Percentiles rank a stretch among this genome's conserved stretches.
Conservation (phyloP, 1,140 invertebrate species). For the Drosophila nigrodunni region DNA sequence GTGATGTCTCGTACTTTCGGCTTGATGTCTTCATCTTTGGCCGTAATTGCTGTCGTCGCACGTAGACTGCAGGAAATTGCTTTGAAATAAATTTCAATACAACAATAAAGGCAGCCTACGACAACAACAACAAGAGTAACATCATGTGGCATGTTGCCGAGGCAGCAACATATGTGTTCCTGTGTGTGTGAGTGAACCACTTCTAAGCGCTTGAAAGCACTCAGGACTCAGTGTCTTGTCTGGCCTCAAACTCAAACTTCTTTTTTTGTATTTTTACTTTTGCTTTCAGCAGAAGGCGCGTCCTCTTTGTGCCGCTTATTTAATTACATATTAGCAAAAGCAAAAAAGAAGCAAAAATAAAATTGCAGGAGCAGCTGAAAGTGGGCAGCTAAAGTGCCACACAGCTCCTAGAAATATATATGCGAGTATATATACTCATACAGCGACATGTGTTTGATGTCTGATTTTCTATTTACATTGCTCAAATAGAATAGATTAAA, state of each 20-base stretch:
- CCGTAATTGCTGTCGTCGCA: slow-evolving; percentile 75
- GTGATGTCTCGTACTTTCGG: slow-evolving; percentile 43
- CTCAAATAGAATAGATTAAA: background rate
- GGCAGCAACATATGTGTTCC: slow-evolving; percentile 55
- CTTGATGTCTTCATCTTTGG: slow-evolving; percentile 81
- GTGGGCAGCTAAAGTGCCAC: slow-evolving; percentile 31
- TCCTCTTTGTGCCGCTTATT: slow-evolving; percentile 76
- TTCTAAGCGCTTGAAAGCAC: slow-evolving; percentile 70
- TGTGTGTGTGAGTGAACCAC: slow-evolving; percentile 53
- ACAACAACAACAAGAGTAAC: slow-evolving; percentile 32
- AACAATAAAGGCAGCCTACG: slow-evolving; percentile 74
- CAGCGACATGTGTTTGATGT: slow-evolving; percentile 43
- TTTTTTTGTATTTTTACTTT: slow-evolving; percentile 29
- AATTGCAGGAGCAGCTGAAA: slow-evolving; percentile 28
- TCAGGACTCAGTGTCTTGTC: slow-evolving; percentile 46
- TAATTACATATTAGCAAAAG: slow-evolving; percentile 81
- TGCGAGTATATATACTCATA: no score
- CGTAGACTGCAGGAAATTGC: slow-evolving; percentile 81
- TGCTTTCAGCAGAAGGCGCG: slow-evolving; percentile 42
- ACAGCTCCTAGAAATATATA: slow-evolving; percentile 22
- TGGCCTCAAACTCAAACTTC: background rate
- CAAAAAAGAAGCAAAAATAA: slow-evolving; percentile 35
- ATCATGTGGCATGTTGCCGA: slow-evolving; percentile 47
- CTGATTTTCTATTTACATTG: slow-evolving; percentile 52
- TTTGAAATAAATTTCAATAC: slow-evolving; percentile 83